These are phyloP conservation scores for Lasioglossum oenotherae DNA, from an alignment of 2,888 invertebrate genomes.

Conservation along the genomic window DNA sequence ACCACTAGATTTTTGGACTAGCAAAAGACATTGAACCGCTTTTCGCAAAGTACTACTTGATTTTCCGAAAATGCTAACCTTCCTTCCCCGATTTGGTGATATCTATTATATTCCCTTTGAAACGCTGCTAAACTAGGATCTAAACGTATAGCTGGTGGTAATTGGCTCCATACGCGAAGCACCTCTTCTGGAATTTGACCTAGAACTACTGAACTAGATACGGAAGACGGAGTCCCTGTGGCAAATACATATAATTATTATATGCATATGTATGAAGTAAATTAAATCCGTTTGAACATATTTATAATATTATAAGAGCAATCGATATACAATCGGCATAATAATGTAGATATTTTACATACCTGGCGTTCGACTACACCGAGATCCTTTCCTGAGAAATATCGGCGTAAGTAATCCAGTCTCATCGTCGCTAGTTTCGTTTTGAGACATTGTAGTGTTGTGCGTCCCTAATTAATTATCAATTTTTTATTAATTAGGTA, in stretches of 20 bases:
- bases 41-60: background rate
- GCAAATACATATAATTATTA: background rate
- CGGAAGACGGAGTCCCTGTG: constrained; percentile 66
- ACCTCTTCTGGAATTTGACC: constrained; percentile 79
- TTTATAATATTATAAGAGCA: background rate
- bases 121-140: constrained; percentile 89
- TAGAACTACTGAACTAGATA: constrained; percentile 72
- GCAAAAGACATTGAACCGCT: background rate
- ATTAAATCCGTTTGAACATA: too few species aligned
- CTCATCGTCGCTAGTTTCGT: constrained; percentile 76
- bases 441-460: constrained; percentile 61
- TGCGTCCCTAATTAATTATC: background rate
- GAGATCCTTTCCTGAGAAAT: constrained; percentile 68
- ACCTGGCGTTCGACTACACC: constrained; percentile 72
- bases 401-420: constrained; percentile 68
- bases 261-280: too few species aligned
- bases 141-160: constrained; percentile 88
- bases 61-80: constrained; percentile 50
- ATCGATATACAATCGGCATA: background rate
- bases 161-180: constrained; percentile 88
- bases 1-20: too few species aligned
- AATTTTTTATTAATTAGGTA: background rate
- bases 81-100: constrained; percentile 56
- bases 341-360: constrained; percentile 22
- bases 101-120: constrained; percentile 86